Percentiles rank a stretch among this genome's conserved stretches.
phyloP scores from a whole-genome alignment of 1,140 invertebrate species.

The Lordiphosa stackelbergi region DNA sequence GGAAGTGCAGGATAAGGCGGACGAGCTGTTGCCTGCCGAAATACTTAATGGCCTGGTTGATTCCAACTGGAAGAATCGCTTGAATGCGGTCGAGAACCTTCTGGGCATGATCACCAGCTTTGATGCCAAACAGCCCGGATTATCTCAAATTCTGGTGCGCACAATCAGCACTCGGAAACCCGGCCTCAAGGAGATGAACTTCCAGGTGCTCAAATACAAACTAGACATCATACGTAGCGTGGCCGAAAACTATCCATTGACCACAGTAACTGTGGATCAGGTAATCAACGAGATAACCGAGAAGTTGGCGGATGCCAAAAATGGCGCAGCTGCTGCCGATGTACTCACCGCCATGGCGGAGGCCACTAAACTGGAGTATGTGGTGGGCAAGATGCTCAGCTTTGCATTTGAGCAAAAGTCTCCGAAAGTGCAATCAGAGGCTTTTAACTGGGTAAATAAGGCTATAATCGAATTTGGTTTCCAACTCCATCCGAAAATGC shows the following conservation, averaged over 20 bases:
- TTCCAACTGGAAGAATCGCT: constrained; percentile 90
- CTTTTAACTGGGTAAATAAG: constrained; percentile 86
- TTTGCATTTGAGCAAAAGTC: constrained; percentile 92
- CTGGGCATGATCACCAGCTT: constrained; percentile 81
- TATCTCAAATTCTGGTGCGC: constrained; percentile 86
- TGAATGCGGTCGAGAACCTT: constrained; percentile 87
- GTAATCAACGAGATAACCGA: constrained; percentile 89
- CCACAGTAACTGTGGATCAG: constrained; percentile 85
- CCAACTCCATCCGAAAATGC: constrained; percentile 83
- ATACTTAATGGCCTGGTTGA: constrained; percentile 84
- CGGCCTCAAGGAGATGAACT: constrained; percentile 93
- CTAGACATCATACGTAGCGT: constrained; percentile 88
- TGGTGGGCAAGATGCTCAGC: constrained; percentile 84
- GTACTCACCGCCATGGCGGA: constrained; percentile 87
- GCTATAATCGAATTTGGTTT: constrained; percentile 92
- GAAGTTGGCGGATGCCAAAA: constrained; percentile 91
- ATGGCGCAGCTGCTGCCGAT: constrained; percentile 83
- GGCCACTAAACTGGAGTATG: constrained; percentile 85
- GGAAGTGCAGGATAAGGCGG: constrained; percentile 84
- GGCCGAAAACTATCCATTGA: constrained; percentile 86
- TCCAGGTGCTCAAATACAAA: constrained; percentile 92
- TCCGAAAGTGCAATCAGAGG: constrained; percentile 93
- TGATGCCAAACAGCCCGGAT: constrained; percentile 81
- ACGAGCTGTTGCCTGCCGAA: constrained; percentile 81
- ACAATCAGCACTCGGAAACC: constrained; percentile 90